These are phyloP conservation scores for Fissipunctia ypsillon DNA, from an alignment of 2,888 invertebrate genomes.

Conservation along the genomic window DNA sequence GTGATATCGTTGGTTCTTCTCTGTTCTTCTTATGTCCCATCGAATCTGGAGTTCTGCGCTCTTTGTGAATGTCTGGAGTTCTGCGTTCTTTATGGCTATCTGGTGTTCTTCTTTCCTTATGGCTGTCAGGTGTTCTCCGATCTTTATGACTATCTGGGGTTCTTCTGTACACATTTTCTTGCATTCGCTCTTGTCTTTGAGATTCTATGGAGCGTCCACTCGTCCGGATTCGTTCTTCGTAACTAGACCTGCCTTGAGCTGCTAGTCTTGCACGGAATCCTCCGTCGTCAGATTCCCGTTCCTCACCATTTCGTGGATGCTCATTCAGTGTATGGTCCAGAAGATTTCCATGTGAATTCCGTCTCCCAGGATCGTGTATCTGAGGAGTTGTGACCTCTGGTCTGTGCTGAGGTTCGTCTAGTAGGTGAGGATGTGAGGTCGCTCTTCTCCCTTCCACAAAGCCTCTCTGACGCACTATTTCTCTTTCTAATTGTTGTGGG, in stretches of 20 bases:
- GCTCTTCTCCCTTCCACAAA: constrained; percentile 91
- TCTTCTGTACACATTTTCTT: constrained; percentile 82
- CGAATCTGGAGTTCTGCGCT: constrained; percentile 82
- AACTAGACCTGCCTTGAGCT: constrained; percentile 83
- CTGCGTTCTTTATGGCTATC: constrained; percentile 78
- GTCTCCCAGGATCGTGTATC: constrained; percentile 84
- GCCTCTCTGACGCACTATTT: constrained; percentile 90
- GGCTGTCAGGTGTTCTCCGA: constrained; percentile 78
- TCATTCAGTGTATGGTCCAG: constrained; percentile 83
- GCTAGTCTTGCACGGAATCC: constrained; percentile 89
- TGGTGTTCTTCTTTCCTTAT: constrained; percentile 80
- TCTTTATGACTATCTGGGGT: constrained; percentile 83
- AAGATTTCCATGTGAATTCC: constrained; percentile 92
- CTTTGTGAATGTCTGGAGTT: constrained; percentile 80
- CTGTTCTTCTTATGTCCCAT: constrained; percentile 77
- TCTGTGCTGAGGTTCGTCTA: constrained; percentile 86
- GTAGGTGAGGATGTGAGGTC: constrained; percentile 92
- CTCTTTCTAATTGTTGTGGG: constrained; percentile 92
- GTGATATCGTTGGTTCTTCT: constrained; percentile 78
- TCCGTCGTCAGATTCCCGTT: constrained; percentile 91
- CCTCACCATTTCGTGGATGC: constrained; percentile 81
- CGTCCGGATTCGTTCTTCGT: constrained; percentile 86
- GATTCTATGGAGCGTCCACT: constrained; percentile 86
- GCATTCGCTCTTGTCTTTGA: constrained; percentile 71
- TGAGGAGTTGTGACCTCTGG: constrained; percentile 82